A percentile compares a stretch with the other conserved stretches of the same genome.
Conservation (phyloP, 2,888 invertebrate species). For the Agrilus biguttatus region DNA sequence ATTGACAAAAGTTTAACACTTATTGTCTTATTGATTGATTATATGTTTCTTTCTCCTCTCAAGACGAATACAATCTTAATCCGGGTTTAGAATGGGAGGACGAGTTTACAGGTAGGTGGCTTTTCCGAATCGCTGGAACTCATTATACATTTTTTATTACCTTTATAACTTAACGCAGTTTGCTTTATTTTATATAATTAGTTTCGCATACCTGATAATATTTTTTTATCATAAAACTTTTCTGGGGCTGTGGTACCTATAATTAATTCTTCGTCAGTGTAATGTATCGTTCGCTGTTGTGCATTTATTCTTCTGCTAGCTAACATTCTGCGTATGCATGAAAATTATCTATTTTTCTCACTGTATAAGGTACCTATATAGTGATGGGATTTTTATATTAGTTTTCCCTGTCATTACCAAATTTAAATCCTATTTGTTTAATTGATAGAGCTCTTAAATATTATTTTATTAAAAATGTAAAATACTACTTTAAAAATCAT, state of each 20-base stretch:
- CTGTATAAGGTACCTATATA: no score
- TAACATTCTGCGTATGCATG: no score
- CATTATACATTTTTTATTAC: constrained; percentile 7
- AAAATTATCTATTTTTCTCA: no score
- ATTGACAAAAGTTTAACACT: constrained; percentile 6
- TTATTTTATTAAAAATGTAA: no score
- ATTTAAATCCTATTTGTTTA: no score
- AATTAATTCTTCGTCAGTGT: background rate
- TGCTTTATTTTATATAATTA: constrained; percentile 2
- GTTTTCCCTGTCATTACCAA: no score
- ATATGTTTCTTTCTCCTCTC: constrained; percentile 48
- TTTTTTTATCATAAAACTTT: no score
- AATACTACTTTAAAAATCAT: no score
- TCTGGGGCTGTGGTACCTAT: no score
- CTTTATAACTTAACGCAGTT: constrained; percentile 8
- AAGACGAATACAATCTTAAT: constrained; percentile 99
- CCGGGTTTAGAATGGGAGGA: constrained; percentile 99
- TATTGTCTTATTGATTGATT: constrained; percentile 14
- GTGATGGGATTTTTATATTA: no score
- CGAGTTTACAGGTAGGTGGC: constrained; percentile 97
- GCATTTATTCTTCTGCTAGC: background rate
- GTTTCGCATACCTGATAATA: no score
- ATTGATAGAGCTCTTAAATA: no score
- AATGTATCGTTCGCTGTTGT: background rate
- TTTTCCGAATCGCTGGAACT: constrained; percentile 17